Base-by-base conservation (phyloP, 1,140 invertebrate species). In the Yoshiicerus persimilis region DNA sequence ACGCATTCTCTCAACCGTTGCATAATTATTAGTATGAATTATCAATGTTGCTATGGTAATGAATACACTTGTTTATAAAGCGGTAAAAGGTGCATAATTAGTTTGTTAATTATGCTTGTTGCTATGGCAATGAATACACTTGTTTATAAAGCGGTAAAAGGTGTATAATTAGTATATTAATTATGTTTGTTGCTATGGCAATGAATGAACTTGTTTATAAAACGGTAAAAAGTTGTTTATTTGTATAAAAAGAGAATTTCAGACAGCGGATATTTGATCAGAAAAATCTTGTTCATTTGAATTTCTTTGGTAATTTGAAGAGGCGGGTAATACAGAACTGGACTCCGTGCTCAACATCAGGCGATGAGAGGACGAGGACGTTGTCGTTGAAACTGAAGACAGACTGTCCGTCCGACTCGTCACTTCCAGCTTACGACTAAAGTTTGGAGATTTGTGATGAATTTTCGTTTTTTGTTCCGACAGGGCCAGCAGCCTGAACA, bases 311-410 rank as follows among this genome's bases (percentile, higher is more conserved):
- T 83, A 56, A 6, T 20, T 56, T 20, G 38, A 32, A 27, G 86
- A 87, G 41, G 86, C 86, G 75, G 86, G 86, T 27, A 87, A 36
- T 13, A 87, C 86, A 25, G 86, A 87, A 56, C 75, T 83, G 5
- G 86, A 87, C 86, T 87, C 86, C 2, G 86, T 87, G 86, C 75
- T 87, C 32, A 87, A 75, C 75, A 87, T 87, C 66, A 87, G 77
- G 16, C 86, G 86, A 36, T 66, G 80, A 41, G 84, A 64, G 16
- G 84, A 64, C 10, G 84, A 56, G n/a, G n/a, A 30, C 39, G 84
- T 85, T 25, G 84, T 47, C 11, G 39, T 47, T 6, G 39, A 64
- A 13, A 47, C 39, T 5, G 84, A 85, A n/a, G 85, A 86, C 56
- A 23, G 30, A 1, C 36, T 32, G 16, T 56, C 85, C 85, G 56